Evolutionary conservation across 2,113 vertebrate species (phyloP), one percentile per base, ranked within the genome.

Genomic region (Myiozetetes cayanensis): DNA sequence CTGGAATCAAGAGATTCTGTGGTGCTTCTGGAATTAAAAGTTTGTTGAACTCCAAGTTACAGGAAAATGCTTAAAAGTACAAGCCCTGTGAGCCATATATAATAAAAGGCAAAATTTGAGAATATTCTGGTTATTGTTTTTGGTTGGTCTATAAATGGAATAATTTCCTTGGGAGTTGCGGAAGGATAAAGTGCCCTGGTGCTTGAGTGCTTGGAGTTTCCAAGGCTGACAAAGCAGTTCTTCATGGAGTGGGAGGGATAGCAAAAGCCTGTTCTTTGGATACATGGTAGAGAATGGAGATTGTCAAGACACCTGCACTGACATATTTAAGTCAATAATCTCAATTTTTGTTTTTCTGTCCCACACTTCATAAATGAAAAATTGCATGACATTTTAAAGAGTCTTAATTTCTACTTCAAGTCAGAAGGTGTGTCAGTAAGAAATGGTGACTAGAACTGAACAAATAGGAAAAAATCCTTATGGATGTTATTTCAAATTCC

Each of bases 401-500:
- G 80, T 72, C 80, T 70, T 87, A 55, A 14, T 23, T 85, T 86
- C 39, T 78, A 3, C 79, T 90, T 84, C 52, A 61, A 86, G 76
- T 89, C 56, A 65, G 70, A 86, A 86, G 85, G 35, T 43, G 28
- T 81, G 79, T 90, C 68, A 84, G 79, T 75, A 71, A 93, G 83
- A 82, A 89, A 72, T 1, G 28, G 58, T 89, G 94, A 87, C 89
- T 85, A 76, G 89, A 68, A 58, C 68, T 90, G 88, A 96, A 80
- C 62, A 90, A 94, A 81, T 86, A 81, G 94, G 92, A 92, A 96
- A 97, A 94, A 90, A 68, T 92, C 86, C 66, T 78, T 71, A 56
- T 78, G 92, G 61, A 87, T 95, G 81, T 96, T 96, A 88, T 94
- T 97, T 88, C 68, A 78, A 71, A 93, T 95, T 90, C 90, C 90